Evolutionary conservation across 2,113 vertebrate genomes (phyloP).

Genomic region (Channa maculata): DNA sequence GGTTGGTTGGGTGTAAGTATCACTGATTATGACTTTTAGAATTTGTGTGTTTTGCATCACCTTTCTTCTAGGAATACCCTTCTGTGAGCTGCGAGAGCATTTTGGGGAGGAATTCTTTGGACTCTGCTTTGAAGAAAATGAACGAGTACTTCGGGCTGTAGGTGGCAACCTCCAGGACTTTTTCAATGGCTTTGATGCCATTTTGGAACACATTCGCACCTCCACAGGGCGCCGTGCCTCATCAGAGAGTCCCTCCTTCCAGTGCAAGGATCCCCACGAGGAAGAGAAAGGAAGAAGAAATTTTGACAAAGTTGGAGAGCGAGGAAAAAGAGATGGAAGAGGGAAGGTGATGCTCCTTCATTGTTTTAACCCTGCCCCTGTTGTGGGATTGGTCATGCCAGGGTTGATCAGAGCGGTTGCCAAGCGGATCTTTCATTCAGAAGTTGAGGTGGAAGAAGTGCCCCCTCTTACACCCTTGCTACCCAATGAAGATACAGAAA

Average conservation of each 20-base stretch:
- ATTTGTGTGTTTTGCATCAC: conserved; percentile 15
- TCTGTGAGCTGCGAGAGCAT: conserved; percentile 92
- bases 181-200: conserved; percentile 97
- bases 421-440: conserved; percentile 90
- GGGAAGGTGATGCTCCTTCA: conserved; percentile 91
- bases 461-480: conserved; percentile 81
- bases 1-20: conserved; percentile 4
- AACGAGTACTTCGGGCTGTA: conserved; percentile 94
- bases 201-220: conserved; percentile 96
- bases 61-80: conserved; percentile 87
- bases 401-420: conserved; percentile 95
- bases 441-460: conserved; percentile 93
- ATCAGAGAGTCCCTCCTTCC: conserved; percentile 95
- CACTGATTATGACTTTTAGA: neutral
- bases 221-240: conserved; percentile 93
- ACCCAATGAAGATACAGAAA: conserved; percentile 80
- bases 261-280: conserved; percentile 92
- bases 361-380: conserved; percentile 93
- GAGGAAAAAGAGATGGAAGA: conserved; percentile 66
- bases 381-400: conserved; percentile 93
- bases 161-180: conserved; percentile 97
- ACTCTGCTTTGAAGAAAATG: conserved; percentile 96
- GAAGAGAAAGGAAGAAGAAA: conserved; percentile 82
- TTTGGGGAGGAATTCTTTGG: conserved; percentile 98
- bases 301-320: conserved; percentile 50